Percentiles rank a stretch among this genome's conserved stretches.
Evolutionary conservation across 2,797 vertebrate species (phyloP).

Genomic region (Cercopithecus hamlyni): DNA sequence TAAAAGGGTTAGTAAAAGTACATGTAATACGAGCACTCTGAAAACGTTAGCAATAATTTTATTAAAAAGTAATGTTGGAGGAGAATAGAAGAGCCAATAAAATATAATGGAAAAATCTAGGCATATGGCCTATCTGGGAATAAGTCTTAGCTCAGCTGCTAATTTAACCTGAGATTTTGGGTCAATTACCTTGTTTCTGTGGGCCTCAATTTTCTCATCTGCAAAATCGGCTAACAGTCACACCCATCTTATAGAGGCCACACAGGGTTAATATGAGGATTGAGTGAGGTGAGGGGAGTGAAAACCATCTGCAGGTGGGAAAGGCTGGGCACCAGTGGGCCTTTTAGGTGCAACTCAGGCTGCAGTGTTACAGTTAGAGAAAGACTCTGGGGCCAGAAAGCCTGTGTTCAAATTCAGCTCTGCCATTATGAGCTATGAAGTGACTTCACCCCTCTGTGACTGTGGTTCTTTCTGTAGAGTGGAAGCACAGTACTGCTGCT

Average conservation of each 20-base stretch:
- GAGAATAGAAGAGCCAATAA: not conserved
- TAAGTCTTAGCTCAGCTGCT: not conserved
- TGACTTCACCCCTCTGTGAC: not conserved
- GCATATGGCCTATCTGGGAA: not conserved
- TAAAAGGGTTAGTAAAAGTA: not conserved
- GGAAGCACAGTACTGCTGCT: not conserved
- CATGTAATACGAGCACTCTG: not conserved
- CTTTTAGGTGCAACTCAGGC: not conserved
- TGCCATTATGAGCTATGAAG: fast-evolving
- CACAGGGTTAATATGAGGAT: fast-evolving
- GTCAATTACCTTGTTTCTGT: not conserved
- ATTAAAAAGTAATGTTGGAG: not conserved
- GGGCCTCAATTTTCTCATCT: not conserved
- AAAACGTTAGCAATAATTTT: fast-evolving
- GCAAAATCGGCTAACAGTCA: not conserved
- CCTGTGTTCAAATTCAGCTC: not conserved
- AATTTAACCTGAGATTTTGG: not conserved
- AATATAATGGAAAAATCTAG: not conserved
- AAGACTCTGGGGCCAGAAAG: not conserved
- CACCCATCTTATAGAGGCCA: not conserved
- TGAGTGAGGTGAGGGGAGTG: not conserved
- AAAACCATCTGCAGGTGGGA: not conserved
- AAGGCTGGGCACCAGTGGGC: not conserved
- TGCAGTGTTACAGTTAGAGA: fast-evolving
- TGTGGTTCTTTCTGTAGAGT: not conserved